Base-by-base conservation (phyloP, 2,797 vertebrate species). In the Platalea minor region DNA sequence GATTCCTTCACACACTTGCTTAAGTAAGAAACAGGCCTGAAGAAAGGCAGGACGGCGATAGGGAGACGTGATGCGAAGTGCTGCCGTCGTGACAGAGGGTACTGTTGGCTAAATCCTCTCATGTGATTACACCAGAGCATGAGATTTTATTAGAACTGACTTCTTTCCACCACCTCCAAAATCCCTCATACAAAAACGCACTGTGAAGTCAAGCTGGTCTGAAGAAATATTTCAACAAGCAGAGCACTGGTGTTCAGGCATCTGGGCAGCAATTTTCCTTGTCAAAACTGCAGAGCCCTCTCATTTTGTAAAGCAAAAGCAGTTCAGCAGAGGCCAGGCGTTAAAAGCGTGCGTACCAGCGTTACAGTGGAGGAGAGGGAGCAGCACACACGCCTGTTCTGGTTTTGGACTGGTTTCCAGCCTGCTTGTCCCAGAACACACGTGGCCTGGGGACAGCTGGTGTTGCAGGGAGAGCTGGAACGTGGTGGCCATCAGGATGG, bases 141-240 rank as follows among this genome's bases (percentile, higher is more conserved):
- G 64, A 80, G 56, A 54, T 53, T 93, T 89, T 88, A 90, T 85
- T 82, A 88, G 67, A 16, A 56, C 33, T 65, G 68, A 88, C 80
- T 95, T 84, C 51, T 74, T 88, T 80, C 76, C 61, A 39, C 54
- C 69, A 53, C 86, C 73, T 90, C 76, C 37, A 61, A 61, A 85
- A 73, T 5, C 37, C 63, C 43, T 86, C 60, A 65, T 13, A 64
- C 84, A 92, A 91, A 94, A 89, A 84, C 0, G 7, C 74, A 51
- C 73, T 76, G 77, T 73, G 26, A 93, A 92, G 84, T 74, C 56
- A 72, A 84, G 65, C 60, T 86, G 60, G 61, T 67, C 63, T 89
- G 84, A 95, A 56, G 68, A 90, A 94, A 91, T 90, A 93, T 92
- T 92, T 92, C 69, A 90, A 85, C 83, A 83, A 90, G 93, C 83